These are phyloP conservation scores for Cheirogaleus major DNA, from an alignment of 2,797 vertebrate species.

Conservation along the genomic window DNA sequence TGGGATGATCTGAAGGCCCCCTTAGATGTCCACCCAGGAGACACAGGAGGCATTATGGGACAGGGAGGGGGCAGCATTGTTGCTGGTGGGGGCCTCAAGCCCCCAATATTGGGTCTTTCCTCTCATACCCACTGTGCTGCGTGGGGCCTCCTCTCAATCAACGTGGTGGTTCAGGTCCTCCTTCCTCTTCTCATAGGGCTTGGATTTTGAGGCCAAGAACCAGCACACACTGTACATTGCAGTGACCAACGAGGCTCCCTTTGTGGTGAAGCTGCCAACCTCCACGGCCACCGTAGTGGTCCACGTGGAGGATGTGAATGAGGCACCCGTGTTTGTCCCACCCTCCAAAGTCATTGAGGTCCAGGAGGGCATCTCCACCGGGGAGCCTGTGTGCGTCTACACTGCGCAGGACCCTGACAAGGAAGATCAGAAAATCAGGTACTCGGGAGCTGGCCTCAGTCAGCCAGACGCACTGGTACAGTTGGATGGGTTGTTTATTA, in stretches of 20 bases:
- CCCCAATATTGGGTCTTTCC: neutral
- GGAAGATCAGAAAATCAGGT: constrained; percentile 89
- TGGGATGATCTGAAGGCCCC: neutral
- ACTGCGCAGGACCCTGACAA: constrained; percentile 92
- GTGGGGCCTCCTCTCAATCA: neutral
- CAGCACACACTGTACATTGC: constrained; percentile 86
- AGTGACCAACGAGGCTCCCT: constrained; percentile 90
- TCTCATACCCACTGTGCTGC: neutral
- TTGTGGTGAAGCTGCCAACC: constrained; percentile 80
- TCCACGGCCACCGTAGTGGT: constrained; percentile 91
- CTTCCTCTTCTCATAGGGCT: constrained; percentile 82
- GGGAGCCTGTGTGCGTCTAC: constrained; percentile 81
- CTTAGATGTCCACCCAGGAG: neutral
- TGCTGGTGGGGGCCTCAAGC: neutral
- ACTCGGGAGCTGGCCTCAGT: neutral
- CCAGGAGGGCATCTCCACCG: constrained; percentile 80
- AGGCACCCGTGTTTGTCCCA: constrained; percentile 90
- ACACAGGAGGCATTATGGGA: neutral
- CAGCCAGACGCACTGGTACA: neutral
- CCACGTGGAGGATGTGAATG: constrained; percentile 90
- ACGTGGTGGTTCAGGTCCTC: neutral
- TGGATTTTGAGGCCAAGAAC: constrained; percentile 90
- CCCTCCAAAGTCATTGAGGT: constrained; percentile 70
- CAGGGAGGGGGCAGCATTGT: neutral
- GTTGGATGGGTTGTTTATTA: neutral